Percentiles rank a stretch among this genome's conserved stretches.
phyloP scores from a whole-genome alignment of 2,888 invertebrate genomes.

The Plebejus anna region DNA sequence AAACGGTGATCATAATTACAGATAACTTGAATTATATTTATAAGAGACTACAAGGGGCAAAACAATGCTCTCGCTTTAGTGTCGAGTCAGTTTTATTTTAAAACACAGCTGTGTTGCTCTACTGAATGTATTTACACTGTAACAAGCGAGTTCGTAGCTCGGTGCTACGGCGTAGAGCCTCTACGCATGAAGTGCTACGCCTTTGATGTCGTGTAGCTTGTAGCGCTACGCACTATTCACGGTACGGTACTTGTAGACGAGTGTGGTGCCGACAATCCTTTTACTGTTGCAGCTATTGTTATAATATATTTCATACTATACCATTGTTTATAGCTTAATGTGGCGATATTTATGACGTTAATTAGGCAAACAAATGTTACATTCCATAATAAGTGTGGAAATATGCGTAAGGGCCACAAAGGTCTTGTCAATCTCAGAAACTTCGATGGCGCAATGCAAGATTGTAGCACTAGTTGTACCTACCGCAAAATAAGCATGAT shows the following conservation, averaged over 20 bases:
- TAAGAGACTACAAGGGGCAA: too few relatives aligned
- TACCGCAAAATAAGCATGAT: too few relatives aligned
- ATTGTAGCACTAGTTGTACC: too few relatives aligned
- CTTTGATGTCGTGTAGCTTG: constrained; percentile 2
- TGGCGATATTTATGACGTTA: too few relatives aligned
- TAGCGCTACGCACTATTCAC: background rate
- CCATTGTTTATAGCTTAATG: background rate
- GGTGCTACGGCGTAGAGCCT: constrained; percentile 5
- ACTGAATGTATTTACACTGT: background rate
- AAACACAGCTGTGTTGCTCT: background rate
- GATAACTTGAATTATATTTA: too few relatives aligned
- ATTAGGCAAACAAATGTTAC: too few relatives aligned
- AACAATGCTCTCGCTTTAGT: background rate
- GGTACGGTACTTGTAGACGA: background rate
- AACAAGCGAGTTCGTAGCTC: background rate
- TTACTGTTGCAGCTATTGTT: background rate
- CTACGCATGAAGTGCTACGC: constrained; percentile 15
- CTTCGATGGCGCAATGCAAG: too few relatives aligned
- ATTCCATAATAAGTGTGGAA: too few relatives aligned
- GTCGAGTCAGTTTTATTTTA: background rate
- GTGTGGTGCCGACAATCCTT: background rate
- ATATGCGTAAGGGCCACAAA: too few relatives aligned
- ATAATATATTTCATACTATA: background rate
- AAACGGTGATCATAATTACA: too few relatives aligned
- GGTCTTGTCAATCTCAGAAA: too few relatives aligned